A percentile compares a stretch with the other conserved stretches of the same genome.
These are phyloP conservation scores for Tyto alba DNA, from an alignment of 2,113 vertebrate genomes.

Conservation along the genomic window DNA sequence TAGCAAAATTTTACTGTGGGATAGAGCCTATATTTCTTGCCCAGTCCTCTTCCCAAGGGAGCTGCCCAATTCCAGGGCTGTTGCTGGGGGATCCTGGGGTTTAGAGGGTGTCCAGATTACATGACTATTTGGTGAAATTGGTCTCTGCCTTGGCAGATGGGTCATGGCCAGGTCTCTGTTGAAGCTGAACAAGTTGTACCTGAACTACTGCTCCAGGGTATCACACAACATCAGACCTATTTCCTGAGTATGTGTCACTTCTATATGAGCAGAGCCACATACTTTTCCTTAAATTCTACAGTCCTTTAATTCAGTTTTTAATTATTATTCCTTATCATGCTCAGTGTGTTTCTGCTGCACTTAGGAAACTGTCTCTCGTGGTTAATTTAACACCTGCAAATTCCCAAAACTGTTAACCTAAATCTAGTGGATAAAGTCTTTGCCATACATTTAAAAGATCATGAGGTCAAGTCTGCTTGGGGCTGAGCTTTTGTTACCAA, in stretches of 20 bases:
- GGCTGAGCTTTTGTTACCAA: neutral
- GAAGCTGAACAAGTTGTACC: neutral
- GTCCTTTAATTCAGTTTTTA: conserved; percentile 29
- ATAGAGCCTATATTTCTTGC: neutral
- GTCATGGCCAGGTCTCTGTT: neutral
- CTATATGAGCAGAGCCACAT: neutral
- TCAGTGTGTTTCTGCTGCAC: conserved; percentile 29
- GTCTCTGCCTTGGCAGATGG: neutral
- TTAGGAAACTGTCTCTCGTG: conserved; percentile 36
- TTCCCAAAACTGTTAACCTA: conserved; percentile 60
- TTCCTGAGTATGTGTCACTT: neutral
- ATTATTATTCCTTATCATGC: conserved; percentile 56
- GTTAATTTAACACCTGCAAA: conserved; percentile 66
- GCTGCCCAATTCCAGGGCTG: neutral
- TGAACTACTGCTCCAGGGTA: neutral
- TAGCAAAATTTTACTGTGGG: neutral
- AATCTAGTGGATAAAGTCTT: conserved; percentile 49
- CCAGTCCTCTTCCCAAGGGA: neutral
- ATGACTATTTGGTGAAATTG: neutral
- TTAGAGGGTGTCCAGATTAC: neutral
- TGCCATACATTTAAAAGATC: conserved; percentile 53
- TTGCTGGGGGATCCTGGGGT: neutral
- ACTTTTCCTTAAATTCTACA: neutral
- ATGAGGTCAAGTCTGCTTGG: conserved; percentile 30
- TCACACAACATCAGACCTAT: neutral